Base-by-base conservation (phyloP, 2,888 invertebrate species). In the Campaea margaritaria region DNA sequence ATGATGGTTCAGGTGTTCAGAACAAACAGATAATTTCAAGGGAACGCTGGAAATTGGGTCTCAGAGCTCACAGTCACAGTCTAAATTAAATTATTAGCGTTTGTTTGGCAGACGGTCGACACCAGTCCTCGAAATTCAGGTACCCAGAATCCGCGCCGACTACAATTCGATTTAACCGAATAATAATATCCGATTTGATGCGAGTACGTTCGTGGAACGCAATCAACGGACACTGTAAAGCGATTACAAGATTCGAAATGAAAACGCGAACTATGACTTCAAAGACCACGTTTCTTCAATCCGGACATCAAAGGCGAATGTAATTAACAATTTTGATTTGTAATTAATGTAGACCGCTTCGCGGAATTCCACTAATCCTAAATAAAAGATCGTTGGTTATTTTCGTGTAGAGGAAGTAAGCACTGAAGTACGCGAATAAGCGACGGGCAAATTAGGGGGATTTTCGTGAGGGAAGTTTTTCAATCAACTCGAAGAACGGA, bases 21-120 rank as follows among this genome's bases (percentile, higher is more conserved):
- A 28, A 68, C 70, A 77, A 80, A 79, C 71, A 78, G 76, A 77
- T 76, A 67, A 75, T 75, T 76, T 71, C 65, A 72, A 63, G 60
- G 70, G 66, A 56, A 63, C 62, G 45, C 49, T 62, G 61, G 60
- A 61, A 75, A 77, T 72, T 71, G 62, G 69, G 67, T 68, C 63
- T 64, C 62, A 63, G 67, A 76, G 75, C 76, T 76, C 72, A 66
- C 67, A 69, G 67, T 76, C 72, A 66, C 67, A 69, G 67, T 67
- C 65, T 68, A 76, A 76, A 81, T 79, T 79, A 70, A 79, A 81
- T 82, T 78, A 79, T 64, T 65, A 72, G 69, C 68, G 70, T 68
- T 72, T 73, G 69, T 74, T 75, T 75, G 73, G 70, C 71, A 74
- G 69, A 72, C 63, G 64, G 62, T 61, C 65, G 64, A 65, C 65